phyloP scores from a whole-genome alignment of 2,888 invertebrate species.

The Agrotis exclamationis region DNA sequence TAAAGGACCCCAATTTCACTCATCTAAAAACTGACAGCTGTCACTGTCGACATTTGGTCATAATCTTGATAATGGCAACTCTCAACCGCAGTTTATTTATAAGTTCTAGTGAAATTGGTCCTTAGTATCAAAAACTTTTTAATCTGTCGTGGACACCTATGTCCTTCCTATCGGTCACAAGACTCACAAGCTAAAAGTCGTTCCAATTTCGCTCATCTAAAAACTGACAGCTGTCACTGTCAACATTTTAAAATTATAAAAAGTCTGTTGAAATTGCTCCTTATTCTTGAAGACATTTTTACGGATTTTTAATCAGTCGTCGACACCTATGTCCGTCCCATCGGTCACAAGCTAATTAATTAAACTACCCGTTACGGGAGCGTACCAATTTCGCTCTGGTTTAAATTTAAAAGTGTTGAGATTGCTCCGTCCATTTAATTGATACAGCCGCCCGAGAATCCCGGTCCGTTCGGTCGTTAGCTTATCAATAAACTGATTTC shows the following conservation, averaged over 20 bases:
- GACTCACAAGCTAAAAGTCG: too few relatives aligned
- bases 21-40: too few relatives aligned
- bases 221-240: neutral
- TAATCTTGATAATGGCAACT: too few relatives aligned
- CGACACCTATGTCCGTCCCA: conserved; percentile 40
- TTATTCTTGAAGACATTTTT: neutral
- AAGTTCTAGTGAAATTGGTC: too few relatives aligned
- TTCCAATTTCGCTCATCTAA: neutral
- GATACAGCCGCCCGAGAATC: conserved; percentile 82
- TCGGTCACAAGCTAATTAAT: conserved; percentile 60
- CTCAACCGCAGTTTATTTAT: too few relatives aligned
- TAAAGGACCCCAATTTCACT: too few relatives aligned
- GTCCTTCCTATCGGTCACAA: too few relatives aligned
- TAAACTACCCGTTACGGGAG: conserved; percentile 54
- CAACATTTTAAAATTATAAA: neutral
- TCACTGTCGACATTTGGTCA: too few relatives aligned
- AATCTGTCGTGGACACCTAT: conserved; percentile 34
- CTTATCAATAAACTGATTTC: conserved; percentile 83
- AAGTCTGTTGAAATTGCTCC: neutral
- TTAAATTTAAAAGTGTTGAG: conserved; percentile 77
- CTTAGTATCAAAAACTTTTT: neutral
- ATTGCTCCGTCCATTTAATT: conserved; percentile 87
- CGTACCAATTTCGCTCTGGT: conserved; percentile 63
- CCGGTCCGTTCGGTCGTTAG: conserved; percentile 86
- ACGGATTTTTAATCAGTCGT: conserved; percentile 11